Conservation (phyloP, 2,888 invertebrate species). For the Cancer borealis region DNA sequence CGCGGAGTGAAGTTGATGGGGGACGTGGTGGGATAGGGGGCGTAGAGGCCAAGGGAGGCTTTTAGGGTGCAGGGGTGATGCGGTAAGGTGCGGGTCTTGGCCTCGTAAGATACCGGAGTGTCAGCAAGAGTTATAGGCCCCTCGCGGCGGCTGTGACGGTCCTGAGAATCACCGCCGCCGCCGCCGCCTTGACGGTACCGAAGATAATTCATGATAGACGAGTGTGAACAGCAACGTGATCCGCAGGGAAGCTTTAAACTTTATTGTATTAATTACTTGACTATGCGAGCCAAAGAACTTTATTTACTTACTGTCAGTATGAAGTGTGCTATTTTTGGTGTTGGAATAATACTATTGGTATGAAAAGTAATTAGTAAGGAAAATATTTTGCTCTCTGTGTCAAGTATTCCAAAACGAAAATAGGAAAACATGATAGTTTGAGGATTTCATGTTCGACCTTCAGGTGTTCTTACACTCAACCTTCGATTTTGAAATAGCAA, state of each 20-base stretch:
- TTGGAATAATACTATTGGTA: not conserved
- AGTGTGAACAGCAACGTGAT: not conserved
- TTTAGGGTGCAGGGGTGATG: not conserved
- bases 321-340: not conserved
- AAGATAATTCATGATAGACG: slow-evolving; percentile 13
- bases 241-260: not conserved
- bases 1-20: not conserved
- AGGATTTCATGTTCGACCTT: not conserved
- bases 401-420: not conserved
- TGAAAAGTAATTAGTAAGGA: not conserved
- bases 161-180: not conserved
- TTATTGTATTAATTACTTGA: not conserved
- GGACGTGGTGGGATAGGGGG: not conserved
- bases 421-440: not conserved
- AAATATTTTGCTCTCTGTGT: not conserved
- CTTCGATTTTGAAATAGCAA: not conserved
- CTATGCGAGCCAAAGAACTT: not conserved
- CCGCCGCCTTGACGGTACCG: not conserved
- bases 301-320: not conserved
- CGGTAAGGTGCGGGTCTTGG: not conserved
- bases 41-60: not conserved
- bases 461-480: too few relatives aligned
- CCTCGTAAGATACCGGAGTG: slow-evolving; percentile 17
- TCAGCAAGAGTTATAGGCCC: slow-evolving; percentile 3
- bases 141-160: slow-evolving; percentile 14